Base-by-base conservation (phyloP, 2,888 invertebrate species). In the Andrena chrysosceles region DNA sequence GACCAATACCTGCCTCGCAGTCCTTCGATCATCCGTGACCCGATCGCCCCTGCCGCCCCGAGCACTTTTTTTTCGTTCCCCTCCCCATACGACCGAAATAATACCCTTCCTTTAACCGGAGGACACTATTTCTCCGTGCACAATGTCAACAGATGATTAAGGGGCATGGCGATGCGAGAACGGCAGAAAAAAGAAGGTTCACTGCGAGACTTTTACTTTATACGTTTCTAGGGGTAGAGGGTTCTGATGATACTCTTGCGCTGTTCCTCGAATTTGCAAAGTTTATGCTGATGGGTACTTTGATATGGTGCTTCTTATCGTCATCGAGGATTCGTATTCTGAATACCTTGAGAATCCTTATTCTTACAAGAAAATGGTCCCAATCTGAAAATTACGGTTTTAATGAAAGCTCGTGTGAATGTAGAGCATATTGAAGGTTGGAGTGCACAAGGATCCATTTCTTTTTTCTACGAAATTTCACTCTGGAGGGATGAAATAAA, bases 1-100 rank as follows among this genome's bases (percentile, higher is more conserved):
- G 83, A 88, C 82, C 86, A 81, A 88, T 89, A 89, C 89, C 89
- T 89, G 89, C 86, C 59, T 62, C 60, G 67, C 70, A 54, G 75
- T 77, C 85, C 84, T 85, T 83, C 86, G 86, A 87, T 83, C 85
- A 83, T 70, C 73, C 86, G 63, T 80, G 84, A 87, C 82, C 81
- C 80, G 81, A 84, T 87, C 85, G 79, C 52, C 81, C 60, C 66
- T 33, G 66, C 31, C 67, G 60, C 66, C 74, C 59, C n/a, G 29
- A 73, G 64, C 71, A 84, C 71, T 69, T 66, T 85, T 77, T 79
- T 77, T 76, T 54, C 48, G 20, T 10, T 0, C 31, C 20, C 20
- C 3, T 7, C 62, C 48, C 16, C 13, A 13, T 48, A 59, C 71
- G 20, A 26, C 54, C 76, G 66, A 83, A 83, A 87, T 87, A 87